A percentile compares a stretch with the other conserved stretches of the same genome.
Conservation (phyloP, 2,888 invertebrate genomes). For the Isoperla grammatica region DNA sequence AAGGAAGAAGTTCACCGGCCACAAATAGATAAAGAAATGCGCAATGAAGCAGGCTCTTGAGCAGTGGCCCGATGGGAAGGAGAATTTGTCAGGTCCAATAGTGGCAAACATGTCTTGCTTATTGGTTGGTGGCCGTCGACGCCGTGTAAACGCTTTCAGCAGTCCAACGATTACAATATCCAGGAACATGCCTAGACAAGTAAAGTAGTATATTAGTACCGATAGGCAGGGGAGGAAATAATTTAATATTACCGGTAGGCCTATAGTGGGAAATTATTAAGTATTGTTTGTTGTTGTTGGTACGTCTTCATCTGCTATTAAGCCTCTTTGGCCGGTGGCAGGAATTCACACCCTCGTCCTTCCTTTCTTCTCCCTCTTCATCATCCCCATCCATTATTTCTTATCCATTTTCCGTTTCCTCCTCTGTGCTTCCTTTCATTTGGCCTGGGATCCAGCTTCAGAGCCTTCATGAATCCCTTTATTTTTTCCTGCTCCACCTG, state of each 20-base stretch:
- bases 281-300: too few relatives aligned
- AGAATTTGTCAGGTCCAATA: slow-evolving; percentile 80
- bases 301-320: too few relatives aligned
- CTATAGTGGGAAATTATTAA: too few relatives aligned
- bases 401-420: too few relatives aligned
- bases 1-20: slow-evolving; percentile 56
- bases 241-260: neutral
- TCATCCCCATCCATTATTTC: too few relatives aligned
- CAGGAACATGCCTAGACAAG: slow-evolving; percentile 64
- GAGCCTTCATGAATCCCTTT: too few relatives aligned
- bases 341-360: too few relatives aligned
- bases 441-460: too few relatives aligned
- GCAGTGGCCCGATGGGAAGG: slow-evolving; percentile 93
- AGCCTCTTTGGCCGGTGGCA: too few relatives aligned
- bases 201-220: slow-evolving; percentile 32
- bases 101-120: slow-evolving; percentile 59
- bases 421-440: too few relatives aligned
- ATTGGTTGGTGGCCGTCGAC: slow-evolving; percentile 67
- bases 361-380: too few relatives aligned
- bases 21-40: slow-evolving; percentile 62
- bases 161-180: slow-evolving; percentile 74
- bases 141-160: slow-evolving; percentile 68
- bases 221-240: neutral
- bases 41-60: slow-evolving; percentile 74
- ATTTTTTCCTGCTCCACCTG: too few relatives aligned